phyloP scores from a whole-genome alignment of 2,888 invertebrate species.

The Hydroisotoma schaefferi region DNA sequence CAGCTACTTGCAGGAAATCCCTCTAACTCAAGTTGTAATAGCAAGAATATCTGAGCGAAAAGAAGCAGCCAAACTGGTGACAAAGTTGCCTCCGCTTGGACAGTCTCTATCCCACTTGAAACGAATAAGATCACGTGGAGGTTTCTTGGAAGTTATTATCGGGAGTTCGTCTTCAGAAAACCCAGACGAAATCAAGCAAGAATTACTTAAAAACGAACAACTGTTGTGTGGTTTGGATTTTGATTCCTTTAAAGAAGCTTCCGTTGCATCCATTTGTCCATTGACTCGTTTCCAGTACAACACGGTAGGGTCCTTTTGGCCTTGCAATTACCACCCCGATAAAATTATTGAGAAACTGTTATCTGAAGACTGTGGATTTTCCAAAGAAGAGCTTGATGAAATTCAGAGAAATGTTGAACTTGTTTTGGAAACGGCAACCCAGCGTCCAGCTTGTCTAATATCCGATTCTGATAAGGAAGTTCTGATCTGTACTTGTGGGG shows the following conservation, averaged over 20 bases:
- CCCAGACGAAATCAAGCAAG: slow-evolving; percentile 15
- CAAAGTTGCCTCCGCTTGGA: slow-evolving; percentile 35
- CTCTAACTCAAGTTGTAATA: slow-evolving; percentile 23
- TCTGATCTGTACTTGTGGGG: slow-evolving; percentile 62
- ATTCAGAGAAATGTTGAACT: slow-evolving; percentile 62
- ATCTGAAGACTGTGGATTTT: slow-evolving; percentile 61
- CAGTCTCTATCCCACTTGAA: slow-evolving; percentile 40
- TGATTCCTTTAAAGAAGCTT: slow-evolving; percentile 16
- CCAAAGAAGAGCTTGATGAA: slow-evolving; percentile 54
- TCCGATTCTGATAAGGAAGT: slow-evolving; percentile 69
- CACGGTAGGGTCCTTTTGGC: slow-evolving; percentile 65
- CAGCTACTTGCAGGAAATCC: slow-evolving; percentile 16
- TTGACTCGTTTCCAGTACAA: slow-evolving; percentile 66
- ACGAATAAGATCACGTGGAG: slow-evolving; percentile 35
- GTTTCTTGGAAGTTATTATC: slow-evolving; percentile 36
- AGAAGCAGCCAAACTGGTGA: slow-evolving; percentile 36
- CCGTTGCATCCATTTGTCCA: slow-evolving; percentile 63
- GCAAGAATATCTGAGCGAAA: slow-evolving; percentile 31
- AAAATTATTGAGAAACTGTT: slow-evolving; percentile 66
- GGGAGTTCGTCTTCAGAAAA: slow-evolving; percentile 1
- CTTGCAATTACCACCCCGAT: slow-evolving; percentile 79
- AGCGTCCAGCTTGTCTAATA: slow-evolving; percentile 59
- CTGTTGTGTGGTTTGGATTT: slow-evolving; percentile 14
- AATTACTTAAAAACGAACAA: not conserved
- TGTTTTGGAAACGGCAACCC: slow-evolving; percentile 56